A percentile compares a stretch with the other conserved stretches of the same genome.
Evolutionary conservation across 2,888 invertebrate genomes (phyloP).

Genomic region (Salticus scenicus): DNA sequence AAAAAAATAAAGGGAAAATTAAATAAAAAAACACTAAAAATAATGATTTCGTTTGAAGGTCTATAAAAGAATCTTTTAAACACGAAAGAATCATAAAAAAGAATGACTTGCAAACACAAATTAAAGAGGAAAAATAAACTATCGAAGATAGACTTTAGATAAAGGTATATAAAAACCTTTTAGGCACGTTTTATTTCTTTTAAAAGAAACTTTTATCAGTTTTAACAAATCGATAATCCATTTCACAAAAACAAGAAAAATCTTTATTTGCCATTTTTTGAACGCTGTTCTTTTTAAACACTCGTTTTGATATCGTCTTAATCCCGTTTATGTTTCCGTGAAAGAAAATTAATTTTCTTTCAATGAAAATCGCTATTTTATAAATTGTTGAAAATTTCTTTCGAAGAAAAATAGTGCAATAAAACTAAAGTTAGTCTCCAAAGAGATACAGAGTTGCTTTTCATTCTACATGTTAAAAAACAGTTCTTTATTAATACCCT

Average conservation of each 20-base stretch:
- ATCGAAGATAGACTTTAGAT: neutral
- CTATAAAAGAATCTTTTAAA: neutral
- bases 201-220: neutral
- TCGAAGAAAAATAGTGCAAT: too few species aligned
- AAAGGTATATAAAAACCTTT: neutral
- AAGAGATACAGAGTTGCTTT: too few species aligned
- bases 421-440: too few species aligned
- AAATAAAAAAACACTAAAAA: neutral
- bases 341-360: too few species aligned
- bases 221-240: neutral
- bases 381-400: too few species aligned
- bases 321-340: neutral
- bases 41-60: conserved; percentile 4
- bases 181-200: conserved; percentile 12
- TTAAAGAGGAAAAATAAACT: conserved; percentile 4
- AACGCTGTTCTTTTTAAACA: neutral
- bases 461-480: too few species aligned
- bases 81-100: neutral
- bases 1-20: neutral
- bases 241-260: neutral
- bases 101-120: neutral
- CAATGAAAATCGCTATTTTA: too few species aligned
- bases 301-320: neutral
- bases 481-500: too few species aligned
- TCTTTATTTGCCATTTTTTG: neutral